Base-by-base conservation (phyloP, 2,797 vertebrate species). In the Anguilla megastoma region DNA sequence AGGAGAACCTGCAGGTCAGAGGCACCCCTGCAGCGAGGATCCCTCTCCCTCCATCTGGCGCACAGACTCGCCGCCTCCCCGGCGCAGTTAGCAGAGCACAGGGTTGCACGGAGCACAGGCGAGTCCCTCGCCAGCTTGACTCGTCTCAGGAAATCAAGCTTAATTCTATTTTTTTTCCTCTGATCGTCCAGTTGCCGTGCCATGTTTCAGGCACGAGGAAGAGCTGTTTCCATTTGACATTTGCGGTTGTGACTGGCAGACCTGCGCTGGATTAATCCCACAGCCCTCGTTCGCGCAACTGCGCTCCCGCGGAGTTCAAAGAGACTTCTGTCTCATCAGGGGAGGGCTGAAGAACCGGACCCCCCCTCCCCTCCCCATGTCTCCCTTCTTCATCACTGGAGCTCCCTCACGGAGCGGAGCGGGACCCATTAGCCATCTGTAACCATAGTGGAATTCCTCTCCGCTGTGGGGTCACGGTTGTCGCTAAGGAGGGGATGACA, bases 341-440 rank as follows among this genome's bases (percentile, higher is more conserved):
- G 84, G 58, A 85, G 52, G 33, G 52, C 33, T 83, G 84, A 74
- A 30, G 33, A 79, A 69, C 83, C 3, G 7, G 45, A 45, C 86
- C 21, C 63, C 24, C 24, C 58, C 66, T 52, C 87, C 33, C 48
- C 63, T 56, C 56, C 86, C 54, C 79, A 85, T 48, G 0, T 9
- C 52, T 87, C 69, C 12, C 83, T 88, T 27, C 87, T 87, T 48
- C 54, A 52, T 90, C 76, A 86, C 66, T 84, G 52, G 41, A 56
- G 76, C 83, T 86, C 86, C 87, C 33, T 9, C 63, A 82, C 33
- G 79, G 69, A 66, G 80, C 48, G 45, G 71, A 45, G 63, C 71
- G 87, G 87, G 87, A 85, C 86, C 74, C 66, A 87, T 86, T 86
- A 63, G 84, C 89, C 79, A 87, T 88, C 90, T 87, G 89, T 52